Evolutionary conservation across 2,113 vertebrate species (phyloP), one percentile per base, ranked within the genome.

Genomic region (Clarias batrachus): DNA sequence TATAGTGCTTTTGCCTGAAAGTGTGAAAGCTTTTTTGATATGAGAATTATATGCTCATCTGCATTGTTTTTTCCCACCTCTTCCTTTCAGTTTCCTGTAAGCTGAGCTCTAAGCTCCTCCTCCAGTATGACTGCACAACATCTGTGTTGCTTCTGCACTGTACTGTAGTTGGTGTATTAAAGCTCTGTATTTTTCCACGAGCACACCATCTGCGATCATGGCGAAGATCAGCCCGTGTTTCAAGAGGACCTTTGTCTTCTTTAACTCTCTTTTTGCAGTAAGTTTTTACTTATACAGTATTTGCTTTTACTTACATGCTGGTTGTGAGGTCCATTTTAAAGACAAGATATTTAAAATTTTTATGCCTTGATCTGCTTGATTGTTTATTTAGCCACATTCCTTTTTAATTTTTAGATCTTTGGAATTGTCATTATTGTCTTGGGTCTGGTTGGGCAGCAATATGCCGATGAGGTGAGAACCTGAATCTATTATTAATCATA

Each of bases 261-360:
- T 79, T 68, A 85, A 85, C 52, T 12, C 65, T 30, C 62, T 85
- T 54, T 85, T 85, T 19, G 84, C 84, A 9, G 84, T 85, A 19
- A 57, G 76, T 30, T 37, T 63, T 3, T 5, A 6, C 13, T 27
- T 6, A 0, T 30, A 33, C 30, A 33, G 30, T 33, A 13, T 14
- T 66, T n/a, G 10, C 23, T n/a, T 10, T 57, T 5, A 71, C 71
- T 71, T 37, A 17, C 12, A 14, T 56, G 48, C 14, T 4, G 13
- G 21, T n/a, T 77, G 23, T n/a, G 21, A n/a, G 41, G 17, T 78
- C 25, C 12, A 2, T 48, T 56, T 56, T 54, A 5, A 13, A 27
- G 3, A 16, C 73, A 16, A 48, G 6, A 16, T 56, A 5, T 77
- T 14, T 16, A 5, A 48, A 48, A 48, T 54, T 54, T n/a, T 74